A percentile compares a stretch with the other conserved stretches of the same genome.
Conservation (phyloP, 2,797 vertebrate species). For the Gallinago solitaria region DNA sequence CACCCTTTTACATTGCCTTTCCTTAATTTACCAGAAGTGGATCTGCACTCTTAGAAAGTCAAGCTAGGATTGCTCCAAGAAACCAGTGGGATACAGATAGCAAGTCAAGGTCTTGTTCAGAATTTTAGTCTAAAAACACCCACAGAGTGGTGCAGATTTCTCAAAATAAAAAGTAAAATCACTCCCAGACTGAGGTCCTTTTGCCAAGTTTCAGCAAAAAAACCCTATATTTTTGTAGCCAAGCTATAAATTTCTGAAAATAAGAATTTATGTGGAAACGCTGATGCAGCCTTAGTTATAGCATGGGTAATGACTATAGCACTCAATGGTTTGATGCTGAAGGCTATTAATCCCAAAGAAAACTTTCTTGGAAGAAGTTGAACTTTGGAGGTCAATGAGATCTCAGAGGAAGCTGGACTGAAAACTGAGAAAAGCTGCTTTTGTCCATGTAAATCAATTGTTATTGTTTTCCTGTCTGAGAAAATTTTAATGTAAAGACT, state of each 20-base stretch:
- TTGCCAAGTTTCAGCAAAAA: conserved; percentile 40
- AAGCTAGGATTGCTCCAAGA: neutral
- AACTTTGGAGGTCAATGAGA: conserved; percentile 20
- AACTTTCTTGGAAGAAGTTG: conserved; percentile 7
- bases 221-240: conserved; percentile 34
- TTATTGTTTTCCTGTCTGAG: conserved; percentile 25
- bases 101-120: neutral
- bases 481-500: conserved; percentile 11
- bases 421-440: conserved; percentile 16
- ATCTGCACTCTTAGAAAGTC: neutral
- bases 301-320: neutral
- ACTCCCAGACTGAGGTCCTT: neutral
- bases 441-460: conserved; percentile 25
- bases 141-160: neutral
- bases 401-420: conserved; percentile 23
- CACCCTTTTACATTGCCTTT: neutral
- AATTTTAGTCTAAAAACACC: conserved; percentile 5
- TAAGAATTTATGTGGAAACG: neutral
- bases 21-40: neutral
- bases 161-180: conserved; percentile 37
- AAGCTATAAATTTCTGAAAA: conserved; percentile 44
- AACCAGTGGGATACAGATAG: neutral
- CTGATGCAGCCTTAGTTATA: neutral
- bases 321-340: neutral
- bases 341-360: conserved; percentile 30